Conservation (phyloP, 2,888 invertebrate species). For the Balanococcus diminutus region DNA sequence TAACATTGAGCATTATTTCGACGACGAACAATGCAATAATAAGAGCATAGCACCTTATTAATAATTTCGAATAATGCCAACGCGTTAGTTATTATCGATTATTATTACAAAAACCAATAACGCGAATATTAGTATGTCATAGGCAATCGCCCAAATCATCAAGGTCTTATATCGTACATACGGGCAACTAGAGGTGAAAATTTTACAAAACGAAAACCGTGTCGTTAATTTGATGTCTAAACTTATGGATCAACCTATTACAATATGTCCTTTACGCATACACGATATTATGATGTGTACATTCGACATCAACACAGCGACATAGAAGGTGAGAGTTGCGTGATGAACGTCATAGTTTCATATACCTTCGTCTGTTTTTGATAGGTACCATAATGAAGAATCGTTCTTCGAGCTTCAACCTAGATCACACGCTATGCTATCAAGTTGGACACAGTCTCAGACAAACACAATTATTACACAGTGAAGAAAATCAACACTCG, state of each 20-base stretch:
- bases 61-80: slow-evolving; percentile 34
- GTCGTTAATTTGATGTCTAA: neutral
- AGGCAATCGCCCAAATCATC: neutral
- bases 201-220: neutral
- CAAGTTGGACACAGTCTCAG: neutral
- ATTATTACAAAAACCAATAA: slow-evolving; percentile 22
- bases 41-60: neutral
- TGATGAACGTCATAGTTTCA: neutral
- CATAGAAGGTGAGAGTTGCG: neutral
- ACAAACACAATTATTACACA: neutral
- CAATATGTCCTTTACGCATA: neutral
- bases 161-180: neutral
- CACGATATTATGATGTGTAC: neutral
- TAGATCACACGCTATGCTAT: neutral
- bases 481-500: neutral
- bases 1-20: slow-evolving; percentile 29
- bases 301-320: neutral
- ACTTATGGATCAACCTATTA: neutral
- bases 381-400: neutral
- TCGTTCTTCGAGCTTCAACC: neutral
- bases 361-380: neutral
- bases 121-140: slow-evolving; percentile 16
- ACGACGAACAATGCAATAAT: neutral
- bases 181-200: neutral
- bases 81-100: slow-evolving; percentile 1